Evolutionary conservation across 2,113 vertebrate genomes (phyloP), one percentile per base, ranked within the genome.

Genomic region (Glaucomys volans): DNA sequence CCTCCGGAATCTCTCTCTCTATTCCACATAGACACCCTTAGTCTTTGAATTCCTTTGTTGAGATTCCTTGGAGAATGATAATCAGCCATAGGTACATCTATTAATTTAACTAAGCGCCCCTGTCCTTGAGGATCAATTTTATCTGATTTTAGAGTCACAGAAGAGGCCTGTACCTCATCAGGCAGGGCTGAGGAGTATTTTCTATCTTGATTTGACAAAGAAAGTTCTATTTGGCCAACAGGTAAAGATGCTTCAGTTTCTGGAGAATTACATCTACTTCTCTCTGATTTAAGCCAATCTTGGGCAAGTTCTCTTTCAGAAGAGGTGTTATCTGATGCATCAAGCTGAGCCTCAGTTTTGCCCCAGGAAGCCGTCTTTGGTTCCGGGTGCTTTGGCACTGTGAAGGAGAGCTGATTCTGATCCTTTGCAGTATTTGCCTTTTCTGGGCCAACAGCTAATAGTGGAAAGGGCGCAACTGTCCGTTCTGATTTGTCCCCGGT

Each of bases 71-170:
- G n/a, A 13, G 95, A 1, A 3, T 32, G 84, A 89, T 86, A 50
- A 89, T 96, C 95, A 87, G 85, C 87, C 37, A 42, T 11, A 47
- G 44, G 91, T 74, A 77, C 2, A 44, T 92, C 96, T 35, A 96
- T 79, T 57, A 40, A 32, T 4, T 8, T 0, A 30, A 95, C 66
- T 0, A 40, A 8, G 35, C 26, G 35, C 22, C 95, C 95, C 97
- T 12, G 88, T 8, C 92, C 47, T 42, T 57, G 50, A 4, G 81
- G 11, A 32, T 82, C 89, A 9, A 18, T 69, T 9, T 14, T 37
- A 0, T 84, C 92, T 86, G 88, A 17, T 28, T 75, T 95, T 18
- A 90, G 72, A 87, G 74, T 30, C 37, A 52, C 1, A 47, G 22
- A 42, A 44, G 1, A 28, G 8, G 93, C 35, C 0, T 4, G 80